A percentile compares a stretch with the other conserved stretches of the same genome.
Evolutionary conservation across 2,797 vertebrate species (phyloP).

Genomic region (Syndactyla subalaris): DNA sequence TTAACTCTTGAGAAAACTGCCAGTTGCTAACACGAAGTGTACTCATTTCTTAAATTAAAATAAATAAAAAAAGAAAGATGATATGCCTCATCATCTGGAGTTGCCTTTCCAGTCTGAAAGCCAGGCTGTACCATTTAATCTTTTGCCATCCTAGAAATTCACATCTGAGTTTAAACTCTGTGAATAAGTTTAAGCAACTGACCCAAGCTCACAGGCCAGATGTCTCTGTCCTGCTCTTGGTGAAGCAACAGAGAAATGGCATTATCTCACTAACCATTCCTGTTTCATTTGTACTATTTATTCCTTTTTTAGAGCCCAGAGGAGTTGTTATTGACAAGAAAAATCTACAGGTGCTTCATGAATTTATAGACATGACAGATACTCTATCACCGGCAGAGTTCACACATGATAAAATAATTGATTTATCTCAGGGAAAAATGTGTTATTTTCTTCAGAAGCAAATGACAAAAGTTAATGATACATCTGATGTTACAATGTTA

Average conservation of each 20-base stretch:
- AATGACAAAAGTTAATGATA: constrained; percentile 6
- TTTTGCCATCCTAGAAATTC: background rate
- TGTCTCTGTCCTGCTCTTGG: background rate
- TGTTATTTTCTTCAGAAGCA: background rate
- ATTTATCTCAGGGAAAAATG: background rate
- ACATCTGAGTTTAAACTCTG: background rate
- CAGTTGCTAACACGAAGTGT: background rate
- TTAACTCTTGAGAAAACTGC: background rate
- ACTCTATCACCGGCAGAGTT: background rate
- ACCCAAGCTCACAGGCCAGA: background rate
- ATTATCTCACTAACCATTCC: background rate
- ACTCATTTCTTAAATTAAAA: background rate
- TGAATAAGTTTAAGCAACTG: background rate
- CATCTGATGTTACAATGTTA: background rate
- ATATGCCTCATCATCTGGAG: background rate
- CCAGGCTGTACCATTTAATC: background rate
- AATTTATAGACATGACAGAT: background rate
- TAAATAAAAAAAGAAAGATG: too few relatives aligned
- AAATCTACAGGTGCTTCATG: background rate
- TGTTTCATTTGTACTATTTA: background rate
- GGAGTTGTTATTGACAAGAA: background rate
- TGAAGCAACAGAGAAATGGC: background rate
- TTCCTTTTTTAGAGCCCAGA: background rate
- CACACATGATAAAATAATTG: background rate
- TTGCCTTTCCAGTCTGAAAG: background rate